These are phyloP conservation scores for Tolmerus cingulatus DNA, from an alignment of 2,888 invertebrate species.

Conservation along the genomic window DNA sequence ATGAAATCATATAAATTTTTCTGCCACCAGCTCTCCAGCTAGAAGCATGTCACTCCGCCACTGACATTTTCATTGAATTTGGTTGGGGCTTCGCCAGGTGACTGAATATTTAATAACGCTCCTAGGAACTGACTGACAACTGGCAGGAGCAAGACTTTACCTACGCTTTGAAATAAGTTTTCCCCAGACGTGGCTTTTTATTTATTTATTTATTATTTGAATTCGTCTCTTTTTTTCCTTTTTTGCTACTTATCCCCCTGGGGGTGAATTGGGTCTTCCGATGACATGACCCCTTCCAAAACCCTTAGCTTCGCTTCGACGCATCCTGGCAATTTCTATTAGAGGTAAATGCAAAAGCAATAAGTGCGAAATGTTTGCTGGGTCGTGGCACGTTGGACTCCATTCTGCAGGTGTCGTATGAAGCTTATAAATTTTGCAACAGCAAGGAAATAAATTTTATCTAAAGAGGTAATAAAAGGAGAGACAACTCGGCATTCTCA, in stretches of 20 bases:
- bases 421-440: slow-evolving; percentile 31
- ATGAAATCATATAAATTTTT: too few species aligned
- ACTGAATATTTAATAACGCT: slow-evolving; percentile 38
- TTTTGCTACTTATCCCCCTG: neutral
- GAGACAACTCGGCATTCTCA: slow-evolving; percentile 29
- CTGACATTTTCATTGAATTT: slow-evolving; percentile 36
- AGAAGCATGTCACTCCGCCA: neutral
- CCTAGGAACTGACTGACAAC: slow-evolving; percentile 23
- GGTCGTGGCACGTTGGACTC: neutral
- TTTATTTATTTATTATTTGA: too few species aligned
- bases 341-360: neutral
- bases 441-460: slow-evolving; percentile 21
- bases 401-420: neutral
- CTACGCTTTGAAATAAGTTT: neutral
- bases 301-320: neutral
- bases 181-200: neutral
- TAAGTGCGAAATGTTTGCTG: slow-evolving; percentile 10
- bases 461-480: slow-evolving; percentile 37
- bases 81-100: slow-evolving; percentile 28
- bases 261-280: neutral
- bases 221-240: neutral
- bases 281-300: neutral
- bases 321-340: slow-evolving; percentile 25
- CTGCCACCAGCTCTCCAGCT: too few species aligned
- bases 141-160: slow-evolving; percentile 17